Percentiles rank a stretch among this genome's conserved stretches.
Evolutionary conservation across 2,797 vertebrate species (phyloP).

Genomic region (Eleutherodactylus coqui): DNA sequence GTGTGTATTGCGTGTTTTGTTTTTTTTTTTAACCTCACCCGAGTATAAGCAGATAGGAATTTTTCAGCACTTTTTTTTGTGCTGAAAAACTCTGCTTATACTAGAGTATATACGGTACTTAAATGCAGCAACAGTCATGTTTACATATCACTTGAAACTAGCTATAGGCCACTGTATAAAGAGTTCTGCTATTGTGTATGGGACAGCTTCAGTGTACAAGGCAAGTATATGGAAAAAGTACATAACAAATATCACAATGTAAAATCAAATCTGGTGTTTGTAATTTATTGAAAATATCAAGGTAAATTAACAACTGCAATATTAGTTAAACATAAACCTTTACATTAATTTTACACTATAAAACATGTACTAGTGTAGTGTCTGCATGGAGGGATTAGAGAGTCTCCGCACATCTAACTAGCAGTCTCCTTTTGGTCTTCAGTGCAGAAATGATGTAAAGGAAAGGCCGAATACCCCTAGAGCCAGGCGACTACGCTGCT

Average conservation of each 20-base stretch:
- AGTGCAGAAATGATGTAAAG: conserved; percentile 32
- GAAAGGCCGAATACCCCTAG: not conserved
- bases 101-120: too few relatives aligned
- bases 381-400: conserved; percentile 11
- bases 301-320: conserved; percentile 50
- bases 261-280: conserved; percentile 13
- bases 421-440: not conserved
- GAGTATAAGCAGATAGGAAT: too few relatives aligned
- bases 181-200: not conserved
- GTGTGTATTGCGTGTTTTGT: too few relatives aligned
- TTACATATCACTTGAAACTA: too few relatives aligned
- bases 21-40: too few relatives aligned
- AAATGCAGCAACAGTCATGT: too few relatives aligned
- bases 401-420: not conserved
- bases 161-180: too few relatives aligned
- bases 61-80: too few relatives aligned
- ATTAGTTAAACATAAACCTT: conserved; percentile 67
- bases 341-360: conserved; percentile 65
- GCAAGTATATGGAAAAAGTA: not conserved
- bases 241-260: not conserved
- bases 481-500: not conserved
- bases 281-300: conserved; percentile 59
- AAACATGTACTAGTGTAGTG: conserved; percentile 52
- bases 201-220: too few relatives aligned
- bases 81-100: too few relatives aligned